Evolutionary conservation across 2,113 vertebrate genomes (phyloP).

Genomic region (Charina bottae): DNA sequence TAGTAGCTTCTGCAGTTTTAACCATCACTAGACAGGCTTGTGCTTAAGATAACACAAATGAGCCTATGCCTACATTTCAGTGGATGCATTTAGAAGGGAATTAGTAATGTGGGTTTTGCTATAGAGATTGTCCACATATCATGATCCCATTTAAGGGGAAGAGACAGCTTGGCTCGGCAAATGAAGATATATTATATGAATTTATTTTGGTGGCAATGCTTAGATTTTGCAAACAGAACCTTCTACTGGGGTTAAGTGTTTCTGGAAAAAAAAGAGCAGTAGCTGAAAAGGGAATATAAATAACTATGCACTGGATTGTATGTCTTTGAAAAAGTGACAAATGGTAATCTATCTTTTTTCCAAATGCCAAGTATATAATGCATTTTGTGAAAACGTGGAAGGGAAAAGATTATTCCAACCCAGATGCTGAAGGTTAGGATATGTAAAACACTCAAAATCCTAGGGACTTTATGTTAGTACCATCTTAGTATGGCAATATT

Average conservation of each 20-base stretch:
- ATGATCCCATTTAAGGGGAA: neutral
- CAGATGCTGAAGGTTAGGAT: neutral
- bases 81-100: neutral
- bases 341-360: neutral
- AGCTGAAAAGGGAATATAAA: neutral
- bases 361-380: neutral
- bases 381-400: neutral
- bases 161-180: neutral
- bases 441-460: neutral
- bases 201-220: neutral
- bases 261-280: neutral
- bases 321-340: neutral
- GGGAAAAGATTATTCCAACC: neutral
- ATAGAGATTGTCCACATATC: conserved; percentile 37
- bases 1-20: neutral
- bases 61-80: neutral
- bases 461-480: neutral
- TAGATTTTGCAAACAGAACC: neutral
- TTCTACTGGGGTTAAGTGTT: neutral
- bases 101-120: neutral
- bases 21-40: neutral
- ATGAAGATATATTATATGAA: conserved; percentile 28
- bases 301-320: neutral
- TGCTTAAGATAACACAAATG: conserved; percentile 2
- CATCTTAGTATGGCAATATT: neutral